Percentiles rank a stretch among this genome's conserved stretches.
Conservation (phyloP, 2,113 vertebrate genomes). For the Chloroceryle aenea region DNA sequence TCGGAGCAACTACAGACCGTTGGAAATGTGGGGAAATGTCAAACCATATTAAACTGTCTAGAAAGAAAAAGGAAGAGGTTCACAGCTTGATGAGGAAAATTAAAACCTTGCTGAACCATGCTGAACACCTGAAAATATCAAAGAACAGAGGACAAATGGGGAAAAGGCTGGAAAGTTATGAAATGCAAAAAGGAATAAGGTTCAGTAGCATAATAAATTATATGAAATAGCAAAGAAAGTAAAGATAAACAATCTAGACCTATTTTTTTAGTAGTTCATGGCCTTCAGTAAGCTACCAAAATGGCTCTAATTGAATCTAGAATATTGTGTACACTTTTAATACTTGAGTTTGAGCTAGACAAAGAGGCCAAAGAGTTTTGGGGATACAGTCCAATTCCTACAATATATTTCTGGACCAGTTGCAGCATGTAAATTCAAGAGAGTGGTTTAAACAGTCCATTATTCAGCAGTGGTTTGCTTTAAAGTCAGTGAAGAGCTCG, state of each 20-base stretch:
- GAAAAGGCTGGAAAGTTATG: conserved; percentile 16
- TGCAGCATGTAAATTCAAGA: background rate
- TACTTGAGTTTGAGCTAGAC: background rate
- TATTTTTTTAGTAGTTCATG: background rate
- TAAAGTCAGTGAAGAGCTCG: background rate
- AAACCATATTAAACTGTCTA: conserved; percentile 6
- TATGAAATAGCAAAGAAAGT: background rate
- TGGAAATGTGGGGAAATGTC: conserved; percentile 50
- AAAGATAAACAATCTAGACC: conserved; percentile 3
- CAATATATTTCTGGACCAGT: background rate
- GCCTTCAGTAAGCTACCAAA: background rate
- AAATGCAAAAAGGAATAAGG: conserved; percentile 33
- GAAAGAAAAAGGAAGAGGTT: conserved; percentile 47
- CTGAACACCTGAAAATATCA: conserved; percentile 45
- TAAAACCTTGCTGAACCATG: conserved; percentile 43
- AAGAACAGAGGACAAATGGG: conserved; percentile 40
- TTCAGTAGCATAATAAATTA: background rate
- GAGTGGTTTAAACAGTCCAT: background rate
- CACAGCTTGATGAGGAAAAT: conserved; percentile 54
- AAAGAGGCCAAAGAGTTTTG: background rate
- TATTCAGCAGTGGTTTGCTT: background rate
- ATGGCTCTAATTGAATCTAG: background rate
- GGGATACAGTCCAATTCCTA: background rate
- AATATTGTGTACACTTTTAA: background rate
- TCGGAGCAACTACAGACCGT: conserved; percentile 19